These are phyloP conservation scores for Macrostomum lignano DNA, from an alignment of 1,140 invertebrate genomes.

Conservation along the genomic window DNA sequence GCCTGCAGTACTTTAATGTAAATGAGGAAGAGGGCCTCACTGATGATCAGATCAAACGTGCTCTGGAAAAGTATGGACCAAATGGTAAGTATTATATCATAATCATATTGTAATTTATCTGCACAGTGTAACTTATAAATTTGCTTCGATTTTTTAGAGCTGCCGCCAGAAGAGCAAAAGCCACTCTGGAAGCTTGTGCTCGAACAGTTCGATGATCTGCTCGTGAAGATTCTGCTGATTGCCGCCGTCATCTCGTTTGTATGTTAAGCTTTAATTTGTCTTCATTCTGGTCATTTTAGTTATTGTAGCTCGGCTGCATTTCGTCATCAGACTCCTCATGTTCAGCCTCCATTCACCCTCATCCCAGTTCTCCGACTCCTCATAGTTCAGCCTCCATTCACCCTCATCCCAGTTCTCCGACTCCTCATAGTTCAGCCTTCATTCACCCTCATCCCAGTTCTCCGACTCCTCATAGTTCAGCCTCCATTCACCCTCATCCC, in stretches of 20 bases:
- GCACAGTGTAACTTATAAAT: background rate
- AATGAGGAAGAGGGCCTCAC: slow-evolving; percentile 48
- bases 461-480: too few relatives aligned
- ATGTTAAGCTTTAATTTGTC: slow-evolving; percentile 33
- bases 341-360: too few relatives aligned
- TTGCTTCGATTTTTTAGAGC: background rate
- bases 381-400: too few relatives aligned
- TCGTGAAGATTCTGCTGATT: slow-evolving; percentile 99
- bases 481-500: too few relatives aligned
- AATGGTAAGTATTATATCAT: slow-evolving; percentile 50
- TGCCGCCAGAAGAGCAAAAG: slow-evolving; percentile 1
- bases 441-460: too few relatives aligned
- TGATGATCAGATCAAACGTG: slow-evolving; percentile 63
- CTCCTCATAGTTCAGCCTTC: too few relatives aligned
- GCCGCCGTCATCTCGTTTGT: slow-evolving; percentile 99
- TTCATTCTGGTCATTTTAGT: background rate
- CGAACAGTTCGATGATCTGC: slow-evolving; percentile 98
- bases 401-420: too few relatives aligned
- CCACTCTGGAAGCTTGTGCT: slow-evolving; percentile 80
- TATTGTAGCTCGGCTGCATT: slow-evolving; percentile 26
- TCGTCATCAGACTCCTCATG: too few relatives aligned
- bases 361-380: too few relatives aligned
- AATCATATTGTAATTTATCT: background rate
- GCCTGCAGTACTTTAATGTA: slow-evolving; percentile 5
- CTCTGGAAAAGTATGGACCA: slow-evolving; percentile 92